phyloP scores from a whole-genome alignment of 2,888 invertebrate genomes.

The Mechanitis mazaeus region DNA sequence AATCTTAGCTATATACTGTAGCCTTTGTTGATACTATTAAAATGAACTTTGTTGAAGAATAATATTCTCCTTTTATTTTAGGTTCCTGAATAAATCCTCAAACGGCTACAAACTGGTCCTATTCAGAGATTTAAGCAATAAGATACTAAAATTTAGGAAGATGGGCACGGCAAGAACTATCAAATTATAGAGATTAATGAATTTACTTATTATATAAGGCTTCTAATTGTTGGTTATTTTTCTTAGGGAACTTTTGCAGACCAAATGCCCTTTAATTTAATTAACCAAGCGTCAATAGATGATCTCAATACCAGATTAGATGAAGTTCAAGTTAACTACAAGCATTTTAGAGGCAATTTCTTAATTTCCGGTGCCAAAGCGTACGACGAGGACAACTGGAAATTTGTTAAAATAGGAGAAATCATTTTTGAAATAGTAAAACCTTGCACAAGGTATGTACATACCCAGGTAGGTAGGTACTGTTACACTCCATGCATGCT shows the following conservation, averaged over 20 bases:
- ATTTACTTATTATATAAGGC: not conserved
- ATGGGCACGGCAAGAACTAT: constrained; percentile 53
- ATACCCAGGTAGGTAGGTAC: too few relatives aligned
- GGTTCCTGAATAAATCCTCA: constrained; percentile 69
- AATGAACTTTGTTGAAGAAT: too few relatives aligned
- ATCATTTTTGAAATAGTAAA: constrained; percentile 79
- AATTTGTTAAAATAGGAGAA: constrained; percentile 81
- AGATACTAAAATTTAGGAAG: constrained; percentile 48
- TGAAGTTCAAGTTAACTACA: constrained; percentile 58
- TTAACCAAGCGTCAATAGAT: constrained; percentile 80
- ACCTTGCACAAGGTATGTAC: constrained; percentile 77
- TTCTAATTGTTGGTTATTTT: not conserved
- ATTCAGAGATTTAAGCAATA: constrained; percentile 43
- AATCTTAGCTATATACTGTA: too few relatives aligned
- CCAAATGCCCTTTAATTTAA: constrained; percentile 80
- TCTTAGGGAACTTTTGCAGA: constrained; percentile 81
- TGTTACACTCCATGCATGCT: too few relatives aligned
- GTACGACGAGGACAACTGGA: constrained; percentile 83
- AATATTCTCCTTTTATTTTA: constrained; percentile 33
- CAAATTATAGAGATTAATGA: not conserved
- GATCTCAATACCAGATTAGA: constrained; percentile 79
- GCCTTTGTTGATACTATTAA: too few relatives aligned
- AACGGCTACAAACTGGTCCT: constrained; percentile 76
- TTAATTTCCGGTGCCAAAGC: constrained; percentile 76
- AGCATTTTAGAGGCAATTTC: constrained; percentile 83